Percentiles rank a stretch among this genome's conserved stretches.
Conservation (phyloP, 64 coral and sea anemone genomes). For the Platygyra sinensis region DNA sequence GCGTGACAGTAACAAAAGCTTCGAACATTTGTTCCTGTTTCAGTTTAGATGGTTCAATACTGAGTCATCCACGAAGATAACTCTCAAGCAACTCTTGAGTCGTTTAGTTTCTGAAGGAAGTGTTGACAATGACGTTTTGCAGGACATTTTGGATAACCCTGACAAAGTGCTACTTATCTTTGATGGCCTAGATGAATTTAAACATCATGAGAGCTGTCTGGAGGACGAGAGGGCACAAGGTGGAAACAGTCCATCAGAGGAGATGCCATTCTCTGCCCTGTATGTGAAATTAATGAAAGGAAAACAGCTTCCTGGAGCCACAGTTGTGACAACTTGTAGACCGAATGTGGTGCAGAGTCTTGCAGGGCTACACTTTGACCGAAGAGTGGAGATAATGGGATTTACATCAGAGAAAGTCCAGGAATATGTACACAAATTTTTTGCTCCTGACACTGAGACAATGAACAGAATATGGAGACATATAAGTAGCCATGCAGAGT, state of each 20-base stretch:
- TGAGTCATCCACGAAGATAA: not conserved
- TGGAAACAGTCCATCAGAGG: slow-evolving; percentile 21
- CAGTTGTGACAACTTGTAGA: slow-evolving; percentile 32
- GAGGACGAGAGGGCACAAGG: not conserved
- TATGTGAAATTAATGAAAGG: slow-evolving; percentile 41
- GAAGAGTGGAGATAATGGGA: not conserved
- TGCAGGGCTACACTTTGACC: not conserved
- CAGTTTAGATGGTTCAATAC: slow-evolving; percentile 37
- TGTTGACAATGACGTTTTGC: not conserved
- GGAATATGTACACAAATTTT: slow-evolving; percentile 19
- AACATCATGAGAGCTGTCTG: slow-evolving; percentile 9
- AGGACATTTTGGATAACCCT: not conserved
- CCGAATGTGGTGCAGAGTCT: slow-evolving; percentile 30
- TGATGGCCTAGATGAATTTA: slow-evolving; percentile 49
- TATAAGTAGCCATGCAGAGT: slow-evolving; percentile 22
- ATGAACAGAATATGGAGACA: slow-evolving; percentile 16
- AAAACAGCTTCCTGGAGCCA: slow-evolving; percentile 18
- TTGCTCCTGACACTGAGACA: not conserved
- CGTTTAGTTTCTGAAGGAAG: not conserved
- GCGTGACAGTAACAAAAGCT: not conserved
- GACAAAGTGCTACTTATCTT: slow-evolving; percentile 31
- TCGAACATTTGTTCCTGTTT: slow-evolving; percentile 5
- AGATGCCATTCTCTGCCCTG: slow-evolving; percentile 37
- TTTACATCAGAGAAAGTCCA: slow-evolving; percentile 40
- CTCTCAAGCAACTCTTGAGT: slow-evolving; percentile 31